Percentiles rank a stretch among this genome's conserved stretches.
These are phyloP conservation scores for Hyppa rectilinea DNA, from an alignment of 2,888 invertebrate species.

Conservation along the genomic window DNA sequence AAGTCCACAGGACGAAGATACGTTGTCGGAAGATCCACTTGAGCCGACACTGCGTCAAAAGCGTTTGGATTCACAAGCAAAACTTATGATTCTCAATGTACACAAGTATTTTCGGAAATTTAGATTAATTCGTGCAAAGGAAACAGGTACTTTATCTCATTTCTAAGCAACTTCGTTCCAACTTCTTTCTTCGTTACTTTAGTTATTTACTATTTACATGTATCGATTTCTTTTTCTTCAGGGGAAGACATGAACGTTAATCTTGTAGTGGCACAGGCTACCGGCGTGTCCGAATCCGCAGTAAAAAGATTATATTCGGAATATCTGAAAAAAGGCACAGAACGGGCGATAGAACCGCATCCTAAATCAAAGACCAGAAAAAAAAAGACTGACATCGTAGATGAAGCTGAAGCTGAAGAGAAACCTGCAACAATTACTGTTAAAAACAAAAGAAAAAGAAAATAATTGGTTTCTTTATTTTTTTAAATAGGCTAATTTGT, in stretches of 20 bases:
- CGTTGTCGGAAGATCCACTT: conserved; percentile 2
- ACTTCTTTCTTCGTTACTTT: background rate
- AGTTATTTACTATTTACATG: background rate
- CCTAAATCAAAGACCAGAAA: background rate
- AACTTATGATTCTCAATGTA: conserved; percentile 37
- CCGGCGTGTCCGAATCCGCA: conserved; percentile 23
- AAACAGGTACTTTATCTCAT: conserved; percentile 16
- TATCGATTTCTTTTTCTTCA: background rate
- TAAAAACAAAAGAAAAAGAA: background rate
- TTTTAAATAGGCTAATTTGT: background rate
- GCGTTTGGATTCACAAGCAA: conserved; percentile 23
- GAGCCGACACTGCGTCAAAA: background rate
- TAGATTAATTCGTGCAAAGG: conserved; percentile 7
- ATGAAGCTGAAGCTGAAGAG: background rate
- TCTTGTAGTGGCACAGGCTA: conserved; percentile 8
- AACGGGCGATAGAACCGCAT: conserved; percentile 5
- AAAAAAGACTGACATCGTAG: conserved; percentile 1
- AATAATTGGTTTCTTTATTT: background rate
- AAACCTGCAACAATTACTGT: background rate
- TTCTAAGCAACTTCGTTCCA: background rate
- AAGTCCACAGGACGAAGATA: conserved; percentile 6
- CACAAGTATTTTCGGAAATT: conserved; percentile 26
- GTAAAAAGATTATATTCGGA: background rate
- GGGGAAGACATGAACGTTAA: conserved; percentile 38
- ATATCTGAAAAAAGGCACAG: background rate